phyloP scores from a whole-genome alignment of 2,888 invertebrate species.

The Ischnura elegans region DNA sequence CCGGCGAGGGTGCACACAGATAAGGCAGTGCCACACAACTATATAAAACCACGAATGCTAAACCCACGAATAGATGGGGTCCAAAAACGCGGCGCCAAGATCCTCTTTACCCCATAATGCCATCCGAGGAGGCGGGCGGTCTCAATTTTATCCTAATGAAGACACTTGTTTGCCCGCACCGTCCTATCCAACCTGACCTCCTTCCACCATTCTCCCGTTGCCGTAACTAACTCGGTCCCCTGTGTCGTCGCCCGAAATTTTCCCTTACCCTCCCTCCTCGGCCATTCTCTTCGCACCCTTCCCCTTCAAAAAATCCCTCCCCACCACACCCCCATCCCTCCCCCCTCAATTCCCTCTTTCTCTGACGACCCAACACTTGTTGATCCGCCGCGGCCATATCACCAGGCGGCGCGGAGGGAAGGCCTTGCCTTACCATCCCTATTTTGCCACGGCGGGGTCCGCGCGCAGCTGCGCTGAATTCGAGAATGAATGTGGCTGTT shows the following conservation, averaged over 20 bases:
- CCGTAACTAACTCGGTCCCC: background rate
- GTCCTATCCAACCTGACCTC: background rate
- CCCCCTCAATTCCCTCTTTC: background rate
- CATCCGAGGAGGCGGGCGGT: background rate
- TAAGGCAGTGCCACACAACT: no score
- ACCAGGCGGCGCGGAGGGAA: background rate
- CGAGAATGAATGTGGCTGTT: constrained; percentile 2
- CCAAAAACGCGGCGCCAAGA: background rate
- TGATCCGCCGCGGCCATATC: background rate
- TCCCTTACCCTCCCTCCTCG: background rate
- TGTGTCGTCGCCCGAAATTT: background rate
- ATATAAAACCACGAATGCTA: no score
- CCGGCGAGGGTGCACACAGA: no score
- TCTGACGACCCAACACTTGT: background rate
- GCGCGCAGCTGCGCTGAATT: constrained; percentile 5
- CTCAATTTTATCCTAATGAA: constrained; percentile 26
- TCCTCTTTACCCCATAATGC: background rate
- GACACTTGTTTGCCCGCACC: background rate
- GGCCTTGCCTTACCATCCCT: background rate
- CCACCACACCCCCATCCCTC: background rate
- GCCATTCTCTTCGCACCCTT: background rate
- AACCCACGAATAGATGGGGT: no score
- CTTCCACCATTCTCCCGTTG: background rate
- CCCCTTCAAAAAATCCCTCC: background rate
- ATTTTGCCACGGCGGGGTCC: background rate